Evolutionary conservation across 2,888 invertebrate species (phyloP).

Genomic region (Neoascia interrupta): DNA sequence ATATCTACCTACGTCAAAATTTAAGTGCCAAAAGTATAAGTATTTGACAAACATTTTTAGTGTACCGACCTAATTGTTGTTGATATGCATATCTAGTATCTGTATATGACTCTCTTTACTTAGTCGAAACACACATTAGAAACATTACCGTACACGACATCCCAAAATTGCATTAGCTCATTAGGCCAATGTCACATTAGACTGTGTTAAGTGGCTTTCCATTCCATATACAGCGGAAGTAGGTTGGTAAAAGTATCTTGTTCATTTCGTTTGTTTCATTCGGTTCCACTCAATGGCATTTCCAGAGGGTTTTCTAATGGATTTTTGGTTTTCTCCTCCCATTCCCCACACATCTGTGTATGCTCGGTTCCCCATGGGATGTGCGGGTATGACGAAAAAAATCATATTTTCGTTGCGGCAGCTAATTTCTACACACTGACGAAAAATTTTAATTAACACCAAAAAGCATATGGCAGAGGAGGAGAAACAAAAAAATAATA

Average conservation of each 20-base stretch:
- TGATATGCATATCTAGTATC: too few relatives aligned
- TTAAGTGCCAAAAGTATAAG: too few relatives aligned
- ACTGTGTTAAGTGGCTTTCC: slow-evolving; percentile 21
- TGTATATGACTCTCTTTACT: too few relatives aligned
- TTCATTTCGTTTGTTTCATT: slow-evolving; percentile 32
- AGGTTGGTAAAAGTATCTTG: slow-evolving; percentile 24
- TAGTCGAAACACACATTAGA: too few relatives aligned
- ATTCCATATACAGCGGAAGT: slow-evolving; percentile 1
- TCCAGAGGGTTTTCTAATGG: slow-evolving; percentile 56
- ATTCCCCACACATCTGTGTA: slow-evolving; percentile 16
- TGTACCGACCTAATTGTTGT: slow-evolving; percentile 16
- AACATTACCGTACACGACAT: slow-evolving; percentile 4
- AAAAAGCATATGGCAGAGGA: slow-evolving; percentile 51
- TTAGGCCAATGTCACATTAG: slow-evolving; percentile 63
- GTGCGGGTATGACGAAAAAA: slow-evolving; percentile 47
- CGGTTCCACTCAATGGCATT: slow-evolving; percentile 35
- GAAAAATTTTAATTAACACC: slow-evolving; percentile 68
- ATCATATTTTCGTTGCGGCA: slow-evolving; percentile 67
- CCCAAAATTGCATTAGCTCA: slow-evolving; percentile 63
- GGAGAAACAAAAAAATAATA: slow-evolving; percentile 7
- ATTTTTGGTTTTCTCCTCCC: slow-evolving; percentile 22
- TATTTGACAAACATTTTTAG: too few relatives aligned
- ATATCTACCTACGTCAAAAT: too few relatives aligned
- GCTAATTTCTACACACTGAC: slow-evolving; percentile 63
- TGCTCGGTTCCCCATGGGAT: slow-evolving; percentile 19